Percentiles rank a stretch among this genome's conserved stretches.
Conservation (phyloP, 2,888 invertebrate genomes). For the Ophioninae sp. region DNA sequence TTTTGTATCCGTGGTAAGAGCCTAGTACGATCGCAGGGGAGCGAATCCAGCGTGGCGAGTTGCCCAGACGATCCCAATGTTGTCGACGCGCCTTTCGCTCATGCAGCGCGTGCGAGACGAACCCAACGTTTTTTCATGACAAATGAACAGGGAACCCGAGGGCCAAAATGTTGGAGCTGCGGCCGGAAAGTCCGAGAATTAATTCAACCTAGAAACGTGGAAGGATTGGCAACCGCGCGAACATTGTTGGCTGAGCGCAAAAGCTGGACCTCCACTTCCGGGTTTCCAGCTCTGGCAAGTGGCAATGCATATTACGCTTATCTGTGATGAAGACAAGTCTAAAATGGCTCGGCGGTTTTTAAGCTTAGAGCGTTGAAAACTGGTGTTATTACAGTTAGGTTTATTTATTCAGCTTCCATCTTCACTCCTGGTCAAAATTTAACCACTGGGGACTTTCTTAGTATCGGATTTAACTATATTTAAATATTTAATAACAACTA, state of each 20-base stretch:
- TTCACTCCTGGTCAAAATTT: not conserved
- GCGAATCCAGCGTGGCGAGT: conserved; percentile 26
- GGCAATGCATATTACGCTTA: not conserved
- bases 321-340: not conserved
- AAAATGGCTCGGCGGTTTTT: not conserved
- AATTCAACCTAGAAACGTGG: conserved; percentile 26
- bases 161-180: conserved; percentile 19
- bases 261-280: conserved; percentile 32
- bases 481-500: not conserved
- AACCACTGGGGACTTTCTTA: not conserved
- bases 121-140: conserved; percentile 55
- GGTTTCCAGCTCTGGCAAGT: conserved; percentile 13
- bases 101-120: conserved; percentile 32
- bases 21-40: conserved; percentile 3
- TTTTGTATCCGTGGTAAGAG: conserved; percentile 50
- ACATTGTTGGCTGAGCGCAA: conserved; percentile 29
- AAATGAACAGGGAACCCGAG: conserved; percentile 37
- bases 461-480: not conserved
- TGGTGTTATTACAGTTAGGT: not conserved
- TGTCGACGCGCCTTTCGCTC: conserved; percentile 47
- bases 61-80: conserved; percentile 47
- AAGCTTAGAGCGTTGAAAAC: not conserved
- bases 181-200: conserved; percentile 28
- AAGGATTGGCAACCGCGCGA: conserved; percentile 17
- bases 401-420: not conserved